Evolutionary conservation across 23 tunicate species (phyloP).

Genomic region (Ciona savignyi): DNA sequence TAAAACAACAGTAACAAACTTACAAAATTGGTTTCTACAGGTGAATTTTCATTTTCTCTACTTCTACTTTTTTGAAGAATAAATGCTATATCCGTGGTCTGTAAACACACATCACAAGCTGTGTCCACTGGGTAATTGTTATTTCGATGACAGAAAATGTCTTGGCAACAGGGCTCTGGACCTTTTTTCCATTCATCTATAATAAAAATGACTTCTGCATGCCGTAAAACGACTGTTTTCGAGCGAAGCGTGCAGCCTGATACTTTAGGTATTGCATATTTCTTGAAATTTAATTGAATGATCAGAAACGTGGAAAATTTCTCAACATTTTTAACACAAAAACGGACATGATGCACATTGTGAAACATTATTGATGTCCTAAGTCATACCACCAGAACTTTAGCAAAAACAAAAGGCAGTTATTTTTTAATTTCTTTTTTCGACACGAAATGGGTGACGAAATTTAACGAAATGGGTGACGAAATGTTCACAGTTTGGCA

Average conservation of each 20-base stretch:
- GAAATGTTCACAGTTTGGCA: no score
- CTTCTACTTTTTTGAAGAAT: background rate
- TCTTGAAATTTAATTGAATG: slow-evolving; percentile 12
- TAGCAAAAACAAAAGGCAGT: no score
- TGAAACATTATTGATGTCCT: no score
- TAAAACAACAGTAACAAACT: background rate
- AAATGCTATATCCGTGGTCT: slow-evolving; percentile 31
- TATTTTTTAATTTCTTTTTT: no score
- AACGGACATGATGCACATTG: slow-evolving; percentile 52
- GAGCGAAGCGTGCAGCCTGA: background rate
- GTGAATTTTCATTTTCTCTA: background rate
- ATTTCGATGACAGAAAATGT: slow-evolving; percentile 25
- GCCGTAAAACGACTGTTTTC: slow-evolving; percentile 20
- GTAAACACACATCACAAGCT: slow-evolving; percentile 32
- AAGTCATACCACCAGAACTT: no score
- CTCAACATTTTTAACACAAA: slow-evolving; percentile 40
- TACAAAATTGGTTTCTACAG: background rate
- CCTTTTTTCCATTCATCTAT: slow-evolving; percentile 19
- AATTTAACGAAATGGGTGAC: no score
- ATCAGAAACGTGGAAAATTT: slow-evolving; percentile 16
- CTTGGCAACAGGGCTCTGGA: background rate
- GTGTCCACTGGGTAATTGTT: slow-evolving; percentile 30
- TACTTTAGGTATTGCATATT: slow-evolving; percentile 3
- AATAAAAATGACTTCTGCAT: slow-evolving; percentile 29
- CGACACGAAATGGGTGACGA: no score